A percentile compares a stretch with the other conserved stretches of the same genome.
Evolutionary conservation across 2,797 vertebrate genomes (phyloP).

Genomic region (Rousettus madagascariensis): DNA sequence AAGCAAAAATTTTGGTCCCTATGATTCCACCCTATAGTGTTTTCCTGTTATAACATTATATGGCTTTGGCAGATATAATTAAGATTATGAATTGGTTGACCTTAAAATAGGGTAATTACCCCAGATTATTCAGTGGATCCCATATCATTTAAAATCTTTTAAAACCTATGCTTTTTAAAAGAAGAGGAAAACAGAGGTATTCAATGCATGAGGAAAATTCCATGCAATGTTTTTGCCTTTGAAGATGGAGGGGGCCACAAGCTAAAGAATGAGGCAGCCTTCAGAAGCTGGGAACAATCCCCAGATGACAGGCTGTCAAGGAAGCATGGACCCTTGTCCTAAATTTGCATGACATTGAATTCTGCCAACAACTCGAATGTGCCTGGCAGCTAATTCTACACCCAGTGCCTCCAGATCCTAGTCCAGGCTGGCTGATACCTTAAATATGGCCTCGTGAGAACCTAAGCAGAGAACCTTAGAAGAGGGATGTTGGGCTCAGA

Average conservation of each 20-base stretch:
- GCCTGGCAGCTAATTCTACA: not conserved
- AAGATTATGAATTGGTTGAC: not conserved
- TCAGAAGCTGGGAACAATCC: not conserved
- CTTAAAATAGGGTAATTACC: not conserved
- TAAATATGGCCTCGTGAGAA: not conserved
- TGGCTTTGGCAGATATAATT: not conserved
- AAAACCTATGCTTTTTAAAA: not conserved
- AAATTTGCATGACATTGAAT: not conserved
- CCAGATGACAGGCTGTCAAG: not conserved
- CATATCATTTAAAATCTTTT: not conserved
- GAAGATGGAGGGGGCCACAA: not conserved
- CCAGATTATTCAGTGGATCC: not conserved
- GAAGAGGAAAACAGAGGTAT: not conserved
- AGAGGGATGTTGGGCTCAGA: not conserved
- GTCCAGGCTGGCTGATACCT: not conserved
- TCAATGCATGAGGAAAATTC: not conserved
- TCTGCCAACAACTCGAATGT: not conserved
- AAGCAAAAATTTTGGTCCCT: not conserved
- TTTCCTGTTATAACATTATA: not conserved
- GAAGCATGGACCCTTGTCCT: not conserved
- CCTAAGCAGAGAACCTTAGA: not conserved
- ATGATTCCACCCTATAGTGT: not conserved
- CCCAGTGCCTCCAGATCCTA: not conserved
- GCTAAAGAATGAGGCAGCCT: not conserved
- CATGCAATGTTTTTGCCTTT: not conserved